Base-by-base conservation (phyloP, 1,140 invertebrate genomes). In the Reticulitermes speratus region DNA sequence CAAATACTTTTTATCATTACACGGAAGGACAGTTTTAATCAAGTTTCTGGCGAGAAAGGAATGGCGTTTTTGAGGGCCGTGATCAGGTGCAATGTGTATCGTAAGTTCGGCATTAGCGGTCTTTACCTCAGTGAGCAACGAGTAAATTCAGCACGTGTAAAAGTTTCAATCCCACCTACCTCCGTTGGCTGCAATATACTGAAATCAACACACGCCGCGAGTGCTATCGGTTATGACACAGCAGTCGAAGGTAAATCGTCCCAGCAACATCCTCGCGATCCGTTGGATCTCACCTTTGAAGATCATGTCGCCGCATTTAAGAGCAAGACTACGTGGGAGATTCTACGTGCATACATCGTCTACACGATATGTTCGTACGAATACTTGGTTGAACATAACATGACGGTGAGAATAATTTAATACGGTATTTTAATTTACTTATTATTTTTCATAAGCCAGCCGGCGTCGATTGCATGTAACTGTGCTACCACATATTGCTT, bases 291-390 rank as follows among this genome's bases (percentile, higher is more conserved):
- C 86, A 95, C 94, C 87, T 99, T 97, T 91, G 94, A 95, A 90
- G 95, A 96, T 92, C 94, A 95, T 19, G 93, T 94, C 87, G 96
- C 96, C 82, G 94, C 96, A 52, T 96, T 97, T 91, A 97, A 97
- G 91, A 99, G 97, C 91, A 99, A 99, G 94, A 98, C 96, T 86
- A 99, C 96, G 86, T 95, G 93, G 92, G 98, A 99, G 92, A 93
- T 99, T 82, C 88, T 99, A 16, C 93, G 99, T 87, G 98, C 97
- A 38, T 96, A 98, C 89, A 88, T 99, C 88, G 98, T 99, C 82
- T 98, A 99, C 91, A 95, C 96, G 90, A 92, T 99, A 90, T 99
- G 98, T 91, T 96, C 96, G 65, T 94, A 97, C 90, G 95, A 96
- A 88, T 96, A 95, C 89, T 91, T 99, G 86, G 98, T 99, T 84